Percentiles rank a stretch among this genome's conserved stretches.
Evolutionary conservation across 2,797 vertebrate species (phyloP).

Genomic region (Fistularia commersonii): DNA sequence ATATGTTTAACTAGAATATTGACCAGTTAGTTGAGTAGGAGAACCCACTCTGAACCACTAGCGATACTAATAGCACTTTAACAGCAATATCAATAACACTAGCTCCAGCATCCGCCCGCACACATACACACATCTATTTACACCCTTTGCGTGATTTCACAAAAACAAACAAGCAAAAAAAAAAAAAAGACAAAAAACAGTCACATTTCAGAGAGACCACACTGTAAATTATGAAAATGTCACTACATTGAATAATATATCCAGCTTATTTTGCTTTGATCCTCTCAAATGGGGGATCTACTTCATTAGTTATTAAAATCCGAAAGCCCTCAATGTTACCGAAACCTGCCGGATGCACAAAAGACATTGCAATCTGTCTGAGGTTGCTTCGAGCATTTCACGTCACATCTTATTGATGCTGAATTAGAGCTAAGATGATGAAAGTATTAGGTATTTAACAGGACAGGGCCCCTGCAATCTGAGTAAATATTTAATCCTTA

Average conservation of each 20-base stretch:
- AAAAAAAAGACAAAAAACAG: not conserved
- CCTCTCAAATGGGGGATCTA: not conserved
- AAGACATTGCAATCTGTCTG: conserved; percentile 8
- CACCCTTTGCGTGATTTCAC: not conserved
- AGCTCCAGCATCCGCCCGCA: too few relatives aligned
- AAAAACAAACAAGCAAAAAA: too few relatives aligned
- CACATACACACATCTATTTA: too few relatives aligned
- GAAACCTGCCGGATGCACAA: conserved; percentile 9
- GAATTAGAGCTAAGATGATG: conserved; percentile 42
- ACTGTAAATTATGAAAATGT: not conserved
- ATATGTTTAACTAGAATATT: too few relatives aligned
- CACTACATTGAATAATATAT: not conserved
- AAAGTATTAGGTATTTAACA: conserved; percentile 41
- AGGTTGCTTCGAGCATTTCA: conserved; percentile 22
- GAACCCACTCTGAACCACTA: too few relatives aligned
- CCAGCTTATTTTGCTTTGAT: conserved; percentile 1
- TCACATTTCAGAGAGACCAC: not conserved
- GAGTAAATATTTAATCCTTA: conserved; percentile 36
- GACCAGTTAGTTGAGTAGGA: too few relatives aligned
- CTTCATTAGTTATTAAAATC: conserved; percentile 20
- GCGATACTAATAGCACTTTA: too few relatives aligned
- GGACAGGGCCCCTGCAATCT: conserved; percentile 24
- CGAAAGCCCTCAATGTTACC: not conserved
- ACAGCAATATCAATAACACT: too few relatives aligned
- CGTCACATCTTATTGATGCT: conserved; percentile 31